Percentiles rank a stretch among this genome's conserved stretches.
Evolutionary conservation across 2,113 vertebrate genomes (phyloP).

Genomic region (Anguilla rostrata): DNA sequence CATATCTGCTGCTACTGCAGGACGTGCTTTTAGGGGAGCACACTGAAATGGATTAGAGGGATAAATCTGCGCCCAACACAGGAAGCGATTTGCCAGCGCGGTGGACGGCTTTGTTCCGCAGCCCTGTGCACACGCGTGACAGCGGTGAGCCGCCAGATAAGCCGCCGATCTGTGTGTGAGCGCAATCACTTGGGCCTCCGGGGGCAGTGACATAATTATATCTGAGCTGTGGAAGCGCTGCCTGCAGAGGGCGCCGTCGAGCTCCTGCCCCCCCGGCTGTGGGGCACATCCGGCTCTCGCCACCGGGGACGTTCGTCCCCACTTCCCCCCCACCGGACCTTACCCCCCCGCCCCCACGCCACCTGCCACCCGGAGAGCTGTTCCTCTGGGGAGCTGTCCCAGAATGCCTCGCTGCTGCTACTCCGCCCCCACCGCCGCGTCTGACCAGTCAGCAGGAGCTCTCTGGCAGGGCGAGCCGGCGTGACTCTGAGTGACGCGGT

Average conservation of each 20-base stretch:
- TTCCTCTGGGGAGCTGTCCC: too few species aligned
- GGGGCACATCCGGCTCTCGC: background rate
- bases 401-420: background rate
- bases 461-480: background rate
- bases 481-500: background rate
- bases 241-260: background rate
- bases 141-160: background rate
- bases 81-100: background rate
- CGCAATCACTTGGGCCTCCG: background rate
- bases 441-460: background rate
- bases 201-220: background rate
- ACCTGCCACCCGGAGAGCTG: background rate
- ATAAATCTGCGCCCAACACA: background rate
- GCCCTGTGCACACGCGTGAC: background rate
- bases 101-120: background rate
- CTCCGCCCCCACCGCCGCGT: background rate
- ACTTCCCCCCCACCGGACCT: background rate
- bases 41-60: background rate
- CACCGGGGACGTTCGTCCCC: background rate
- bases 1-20: background rate
- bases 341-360: background rate
- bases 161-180: background rate
- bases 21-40: background rate
- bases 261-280: slow-evolving; percentile 16
- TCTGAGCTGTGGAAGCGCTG: background rate